These are phyloP conservation scores for Mongoloraphidia duomilia DNA, from an alignment of 2,888 invertebrate species.

Conservation along the genomic window DNA sequence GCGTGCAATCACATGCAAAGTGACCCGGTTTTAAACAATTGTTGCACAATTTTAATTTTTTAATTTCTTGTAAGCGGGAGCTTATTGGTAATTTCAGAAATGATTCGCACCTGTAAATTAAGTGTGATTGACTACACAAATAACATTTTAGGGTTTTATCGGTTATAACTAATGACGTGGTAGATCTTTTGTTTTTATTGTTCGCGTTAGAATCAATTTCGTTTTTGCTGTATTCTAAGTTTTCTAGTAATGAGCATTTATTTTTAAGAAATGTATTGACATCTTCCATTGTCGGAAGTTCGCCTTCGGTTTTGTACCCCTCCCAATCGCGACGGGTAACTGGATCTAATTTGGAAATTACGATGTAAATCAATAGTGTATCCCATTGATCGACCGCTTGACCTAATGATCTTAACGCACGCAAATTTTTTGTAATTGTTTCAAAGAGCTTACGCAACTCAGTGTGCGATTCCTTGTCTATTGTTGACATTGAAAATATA, in stretches of 20 bases:
- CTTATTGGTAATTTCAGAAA: slow-evolving; percentile 10
- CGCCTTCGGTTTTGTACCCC: slow-evolving; percentile 1
- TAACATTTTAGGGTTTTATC: too few relatives aligned
- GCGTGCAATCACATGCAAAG: slow-evolving; percentile 3
- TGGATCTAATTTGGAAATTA: slow-evolving; percentile 10
- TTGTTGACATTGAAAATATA: too few relatives aligned
- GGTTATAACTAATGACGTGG: too few relatives aligned
- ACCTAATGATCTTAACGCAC: slow-evolving; percentile 6
- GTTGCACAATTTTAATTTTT: not conserved
- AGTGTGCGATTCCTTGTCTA: too few relatives aligned
- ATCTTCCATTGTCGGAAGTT: slow-evolving; percentile 7
- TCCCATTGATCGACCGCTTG: slow-evolving; percentile 7
- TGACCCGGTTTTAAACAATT: slow-evolving; percentile 4
- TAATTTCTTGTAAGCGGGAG: not conserved
- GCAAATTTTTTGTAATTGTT: too few relatives aligned
- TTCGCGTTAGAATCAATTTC: too few relatives aligned
- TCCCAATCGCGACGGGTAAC: slow-evolving; percentile 9
- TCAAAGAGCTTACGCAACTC: too few relatives aligned
- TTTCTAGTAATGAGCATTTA: too few relatives aligned
- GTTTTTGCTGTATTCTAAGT: too few relatives aligned
- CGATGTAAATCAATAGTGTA: slow-evolving; percentile 7
- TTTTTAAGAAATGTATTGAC: slow-evolving; percentile 6
- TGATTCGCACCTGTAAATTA: too few relatives aligned
- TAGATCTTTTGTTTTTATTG: too few relatives aligned
- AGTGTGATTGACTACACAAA: too few relatives aligned